A percentile compares a stretch with the other conserved stretches of the same genome.
These are phyloP conservation scores for Nephrotoma appendiculata DNA, from an alignment of 2,888 invertebrate species.

Conservation along the genomic window DNA sequence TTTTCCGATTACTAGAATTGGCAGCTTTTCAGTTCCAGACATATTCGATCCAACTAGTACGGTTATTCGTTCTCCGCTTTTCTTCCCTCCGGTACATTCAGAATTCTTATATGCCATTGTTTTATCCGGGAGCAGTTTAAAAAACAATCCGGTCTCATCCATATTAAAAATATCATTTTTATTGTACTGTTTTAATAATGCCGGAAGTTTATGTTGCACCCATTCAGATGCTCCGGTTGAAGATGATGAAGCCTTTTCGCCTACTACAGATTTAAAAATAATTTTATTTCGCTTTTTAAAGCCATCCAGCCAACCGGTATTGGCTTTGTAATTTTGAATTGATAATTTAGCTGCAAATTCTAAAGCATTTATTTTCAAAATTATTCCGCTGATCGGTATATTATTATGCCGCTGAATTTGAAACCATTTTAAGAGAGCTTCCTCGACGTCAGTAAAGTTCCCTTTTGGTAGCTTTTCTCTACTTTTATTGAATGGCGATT, in stretches of 20 bases:
- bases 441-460: too few species aligned
- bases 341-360: background rate
- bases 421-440: too few species aligned
- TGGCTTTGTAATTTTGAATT: background rate
- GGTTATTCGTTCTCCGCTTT: background rate
- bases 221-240: background rate
- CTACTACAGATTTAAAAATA: background rate
- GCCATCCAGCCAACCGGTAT: background rate
- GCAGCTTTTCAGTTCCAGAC: background rate
- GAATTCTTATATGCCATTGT: constrained; percentile 7
- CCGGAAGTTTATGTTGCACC: constrained; percentile 11
- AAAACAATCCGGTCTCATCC: constrained; percentile 19
- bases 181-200: constrained; percentile 14
- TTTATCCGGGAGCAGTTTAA: constrained; percentile 17
- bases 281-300: background rate
- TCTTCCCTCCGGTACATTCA: background rate
- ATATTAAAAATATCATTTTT: constrained; percentile 18
- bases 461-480: too few species aligned
- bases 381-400: too few species aligned
- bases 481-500: too few species aligned
- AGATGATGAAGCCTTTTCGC: background rate
- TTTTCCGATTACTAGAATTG: background rate
- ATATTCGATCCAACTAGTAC: background rate
- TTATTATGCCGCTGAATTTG: too few species aligned
- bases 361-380: too few species aligned